phyloP scores from a whole-genome alignment of 1,140 invertebrate species.

The Drosophila busckii region DNA sequence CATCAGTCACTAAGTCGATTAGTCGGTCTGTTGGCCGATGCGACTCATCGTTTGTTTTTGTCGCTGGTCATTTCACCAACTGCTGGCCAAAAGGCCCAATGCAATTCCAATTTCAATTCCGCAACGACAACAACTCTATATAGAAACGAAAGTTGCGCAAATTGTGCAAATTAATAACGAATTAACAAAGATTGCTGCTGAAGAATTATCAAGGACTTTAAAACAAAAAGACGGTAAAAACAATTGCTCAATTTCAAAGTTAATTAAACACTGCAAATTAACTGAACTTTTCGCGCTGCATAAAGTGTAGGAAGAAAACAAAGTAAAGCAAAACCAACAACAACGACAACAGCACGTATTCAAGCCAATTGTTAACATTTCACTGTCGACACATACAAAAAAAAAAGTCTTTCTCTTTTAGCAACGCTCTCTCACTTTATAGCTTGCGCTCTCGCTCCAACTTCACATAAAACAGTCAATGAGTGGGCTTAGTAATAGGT shows the following conservation, averaged over 20 bases:
- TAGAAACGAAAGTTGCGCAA: conserved; percentile 54
- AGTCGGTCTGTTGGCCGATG: neutral
- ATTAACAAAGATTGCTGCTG: conserved; percentile 30
- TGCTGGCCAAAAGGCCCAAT: conserved; percentile 36
- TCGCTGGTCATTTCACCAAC: conserved; percentile 53
- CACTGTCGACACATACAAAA: conserved; percentile 31
- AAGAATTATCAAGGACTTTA: too few relatives aligned
- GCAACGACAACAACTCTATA: conserved; percentile 19
- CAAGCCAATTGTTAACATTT: conserved; percentile 62
- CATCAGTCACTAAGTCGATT: too few relatives aligned
- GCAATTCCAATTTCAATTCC: conserved; percentile 56
- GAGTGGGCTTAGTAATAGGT: too few relatives aligned
- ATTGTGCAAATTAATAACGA: conserved; percentile 11
- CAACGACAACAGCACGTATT: conserved; percentile 26
- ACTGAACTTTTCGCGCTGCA: too few relatives aligned
- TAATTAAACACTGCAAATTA: too few relatives aligned
- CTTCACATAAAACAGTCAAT: too few relatives aligned
- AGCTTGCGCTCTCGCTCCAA: neutral
- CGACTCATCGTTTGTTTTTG: conserved; percentile 5
- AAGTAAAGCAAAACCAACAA: conserved; percentile 17
- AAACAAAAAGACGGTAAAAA: conserved; percentile 15
- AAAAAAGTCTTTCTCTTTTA: conserved; percentile 16
- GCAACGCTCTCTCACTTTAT: conserved; percentile 10
- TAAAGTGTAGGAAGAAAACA: too few relatives aligned
- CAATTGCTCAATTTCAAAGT: too few relatives aligned